phyloP scores from a whole-genome alignment of 2,888 invertebrate species.

The Ypsolopha scabrella region DNA sequence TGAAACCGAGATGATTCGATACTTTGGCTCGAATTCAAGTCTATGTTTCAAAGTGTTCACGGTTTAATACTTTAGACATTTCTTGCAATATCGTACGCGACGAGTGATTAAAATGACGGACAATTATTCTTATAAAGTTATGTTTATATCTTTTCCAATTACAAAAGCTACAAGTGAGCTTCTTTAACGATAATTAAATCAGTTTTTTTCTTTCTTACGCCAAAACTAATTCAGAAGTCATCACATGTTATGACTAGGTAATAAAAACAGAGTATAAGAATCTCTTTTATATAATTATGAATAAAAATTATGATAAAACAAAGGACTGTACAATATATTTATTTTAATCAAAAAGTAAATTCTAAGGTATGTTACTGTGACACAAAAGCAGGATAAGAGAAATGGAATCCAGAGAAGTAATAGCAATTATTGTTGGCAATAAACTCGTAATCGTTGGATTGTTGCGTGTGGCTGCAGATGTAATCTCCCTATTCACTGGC shows the following conservation, averaged over 20 bases:
- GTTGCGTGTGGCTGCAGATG: constrained; percentile 31
- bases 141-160: too few relatives aligned
- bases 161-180: too few relatives aligned
- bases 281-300: neutral
- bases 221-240: constrained; percentile 2
- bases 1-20: constrained; percentile 44
- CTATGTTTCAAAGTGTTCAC: neutral
- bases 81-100: too few relatives aligned
- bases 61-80: too few relatives aligned
- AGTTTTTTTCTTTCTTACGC: neutral
- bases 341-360: neutral
- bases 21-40: constrained; percentile 53
- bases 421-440: constrained; percentile 22
- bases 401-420: constrained; percentile 18
- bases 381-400: neutral
- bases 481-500: constrained; percentile 37
- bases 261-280: neutral
- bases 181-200: too few relatives aligned
- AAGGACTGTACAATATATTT: too few relatives aligned
- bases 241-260: neutral
- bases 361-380: neutral
- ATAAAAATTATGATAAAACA: neutral
- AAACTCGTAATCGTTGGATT: constrained; percentile 26
- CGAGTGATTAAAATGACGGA: too few relatives aligned
- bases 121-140: too few relatives aligned